Base-by-base conservation (phyloP, 2,797 vertebrate genomes). In the Chromis chromis region DNA sequence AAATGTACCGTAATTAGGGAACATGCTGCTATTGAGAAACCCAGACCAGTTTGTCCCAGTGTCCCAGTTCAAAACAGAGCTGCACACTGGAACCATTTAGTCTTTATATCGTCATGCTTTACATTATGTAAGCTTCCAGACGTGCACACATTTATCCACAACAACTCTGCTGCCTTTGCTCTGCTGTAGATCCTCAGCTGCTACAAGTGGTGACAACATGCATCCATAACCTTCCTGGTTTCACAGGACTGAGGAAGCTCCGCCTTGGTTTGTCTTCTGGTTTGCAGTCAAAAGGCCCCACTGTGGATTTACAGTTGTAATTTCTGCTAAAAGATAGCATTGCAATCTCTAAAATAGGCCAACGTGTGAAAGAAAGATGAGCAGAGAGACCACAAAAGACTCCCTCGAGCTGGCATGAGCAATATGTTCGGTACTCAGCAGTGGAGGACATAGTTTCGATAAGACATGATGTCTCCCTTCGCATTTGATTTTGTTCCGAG, bases 401-500 rank as follows among this genome's bases (percentile, higher is more conserved):
- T 72, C 55, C 31, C 31, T 22, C 16, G 8, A 25, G 24, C 46
- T 28, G 11, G 63, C 50, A 66, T 5, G 11, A 68, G 61, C 62
- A 65, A 74, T 14, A 14, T 65, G 53, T 74, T 61, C 1, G 2
- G n/a, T 22, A 36, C 54, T 67, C 16, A 50, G 73, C 69, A 67
- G 64, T 25, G 2, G 50, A 59, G 27, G 57, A 55, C 58, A 68
- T 57, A 57, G 49, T 65, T 63, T 60, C 10, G 63, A 67, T 70
- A 49, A 58, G 49, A 77, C 55, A 59, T 27, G 4, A 36, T 46
- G 68, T 76, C 84, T 79, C 28, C 53, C 25, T 62, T 77, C 76
- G 53, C 53, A 39, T 79, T 65, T 67, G 27, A 79, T 86, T 86
- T 69, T 64, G 48, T 61, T 36, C 1, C 25, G 36, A 69, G 64